phyloP scores from a whole-genome alignment of 1,140 invertebrate genomes.

The Akabosia matsudoensis region DNA sequence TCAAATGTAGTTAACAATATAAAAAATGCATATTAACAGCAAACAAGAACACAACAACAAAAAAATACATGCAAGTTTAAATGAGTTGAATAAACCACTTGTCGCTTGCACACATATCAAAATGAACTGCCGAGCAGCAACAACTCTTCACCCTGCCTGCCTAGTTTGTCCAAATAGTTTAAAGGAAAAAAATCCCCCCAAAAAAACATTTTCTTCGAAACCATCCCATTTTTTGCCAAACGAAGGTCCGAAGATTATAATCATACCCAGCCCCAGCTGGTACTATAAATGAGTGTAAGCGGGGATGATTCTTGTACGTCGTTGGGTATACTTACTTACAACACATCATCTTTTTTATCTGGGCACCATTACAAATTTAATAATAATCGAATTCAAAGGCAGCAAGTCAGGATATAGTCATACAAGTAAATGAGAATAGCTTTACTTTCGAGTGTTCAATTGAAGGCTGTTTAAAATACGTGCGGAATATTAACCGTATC shows the following conservation, averaged over 20 bases:
- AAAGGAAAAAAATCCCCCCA: conserved; percentile 2
- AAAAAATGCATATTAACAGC: not conserved
- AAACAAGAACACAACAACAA: not conserved
- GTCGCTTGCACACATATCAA: conserved; percentile 21
- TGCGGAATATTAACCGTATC: not conserved
- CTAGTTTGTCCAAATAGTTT: conserved; percentile 11
- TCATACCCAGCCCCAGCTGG: too few relatives aligned
- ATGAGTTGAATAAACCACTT: conserved; percentile 22
- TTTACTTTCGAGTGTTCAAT: too few relatives aligned
- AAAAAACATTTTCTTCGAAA: conserved; percentile 4
- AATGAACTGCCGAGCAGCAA: not conserved
- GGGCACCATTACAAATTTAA: too few relatives aligned
- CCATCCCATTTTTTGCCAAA: not conserved
- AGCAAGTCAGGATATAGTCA: too few relatives aligned
- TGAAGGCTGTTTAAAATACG: not conserved
- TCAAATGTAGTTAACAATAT: too few relatives aligned
- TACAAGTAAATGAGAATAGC: too few relatives aligned
- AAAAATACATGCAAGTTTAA: not conserved
- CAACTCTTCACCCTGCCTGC: not conserved
- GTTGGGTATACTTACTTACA: too few relatives aligned
- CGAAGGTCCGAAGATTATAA: too few relatives aligned
- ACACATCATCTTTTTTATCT: too few relatives aligned
- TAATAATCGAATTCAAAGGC: too few relatives aligned
- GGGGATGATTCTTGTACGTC: too few relatives aligned
- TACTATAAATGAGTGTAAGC: too few relatives aligned